phyloP scores from a whole-genome alignment of 2,797 vertebrate genomes.

The Pantherophis vulpinus region DNA sequence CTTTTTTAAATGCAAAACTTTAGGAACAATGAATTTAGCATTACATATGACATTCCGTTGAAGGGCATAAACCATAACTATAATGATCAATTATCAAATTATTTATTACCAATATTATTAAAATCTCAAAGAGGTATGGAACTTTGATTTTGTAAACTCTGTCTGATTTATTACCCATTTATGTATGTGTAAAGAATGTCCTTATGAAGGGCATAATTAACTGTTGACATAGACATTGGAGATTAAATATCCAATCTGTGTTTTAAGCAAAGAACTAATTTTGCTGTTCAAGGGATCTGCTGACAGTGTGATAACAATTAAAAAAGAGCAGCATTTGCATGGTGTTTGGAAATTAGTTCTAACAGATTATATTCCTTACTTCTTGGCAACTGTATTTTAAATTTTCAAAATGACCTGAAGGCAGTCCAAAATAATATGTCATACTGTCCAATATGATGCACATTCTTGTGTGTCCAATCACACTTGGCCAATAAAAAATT shows the following conservation, averaged over 20 bases:
- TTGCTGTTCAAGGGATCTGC: not conserved
- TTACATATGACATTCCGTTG: not conserved
- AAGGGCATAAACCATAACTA: not conserved
- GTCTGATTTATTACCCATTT: not conserved
- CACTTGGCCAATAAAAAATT: too few species aligned
- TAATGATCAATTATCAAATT: not conserved
- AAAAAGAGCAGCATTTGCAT: not conserved
- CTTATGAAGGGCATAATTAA: not conserved
- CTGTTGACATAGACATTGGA: not conserved
- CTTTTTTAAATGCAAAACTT: conserved; percentile 1
- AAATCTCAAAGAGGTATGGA: not conserved
- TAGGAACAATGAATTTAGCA: conserved; percentile 10
- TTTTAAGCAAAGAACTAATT: not conserved
- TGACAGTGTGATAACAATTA: not conserved
- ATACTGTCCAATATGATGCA: not conserved
- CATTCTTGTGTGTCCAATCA: not conserved
- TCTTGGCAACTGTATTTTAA: not conserved
- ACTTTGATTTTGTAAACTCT: not conserved
- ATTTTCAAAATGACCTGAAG: not conserved
- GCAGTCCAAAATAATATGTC: not conserved
- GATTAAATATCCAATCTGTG: not conserved
- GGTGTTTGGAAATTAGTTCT: not conserved
- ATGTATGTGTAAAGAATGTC: not conserved
- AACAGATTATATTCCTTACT: not conserved
- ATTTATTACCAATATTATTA: not conserved